A percentile compares a stretch with the other conserved stretches of the same genome.
phyloP scores from a whole-genome alignment of 2,888 invertebrate species.

The Platynereis dumerilii region DNA sequence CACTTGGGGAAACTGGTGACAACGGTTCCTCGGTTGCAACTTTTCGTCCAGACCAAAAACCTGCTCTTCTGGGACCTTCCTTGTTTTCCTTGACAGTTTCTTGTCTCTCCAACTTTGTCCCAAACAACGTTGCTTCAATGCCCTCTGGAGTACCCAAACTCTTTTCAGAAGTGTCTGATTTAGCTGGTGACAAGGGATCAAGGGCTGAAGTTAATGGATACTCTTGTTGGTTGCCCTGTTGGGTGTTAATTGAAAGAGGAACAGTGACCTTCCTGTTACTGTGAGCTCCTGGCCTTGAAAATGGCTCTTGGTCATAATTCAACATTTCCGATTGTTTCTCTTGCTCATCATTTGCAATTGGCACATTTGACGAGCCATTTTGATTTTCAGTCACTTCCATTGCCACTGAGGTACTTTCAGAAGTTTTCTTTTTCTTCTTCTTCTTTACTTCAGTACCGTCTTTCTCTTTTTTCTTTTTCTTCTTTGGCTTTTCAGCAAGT shows the following conservation, averaged over 20 bases:
- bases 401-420: neutral
- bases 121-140: constrained; percentile 24
- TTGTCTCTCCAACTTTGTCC: constrained; percentile 17
- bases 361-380: too few species aligned
- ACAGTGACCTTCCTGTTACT: neutral
- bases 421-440: constrained; percentile 19
- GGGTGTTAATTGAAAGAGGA: neutral
- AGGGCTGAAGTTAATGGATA: neutral
- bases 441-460: neutral
- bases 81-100: constrained; percentile 24
- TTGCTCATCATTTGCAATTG: neutral
- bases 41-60: constrained; percentile 11
- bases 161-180: constrained; percentile 6
- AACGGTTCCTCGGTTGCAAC: neutral
- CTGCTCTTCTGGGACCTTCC: constrained; percentile 15
- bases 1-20: too few species aligned
- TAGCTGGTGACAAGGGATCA: constrained; percentile 1
- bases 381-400: neutral
- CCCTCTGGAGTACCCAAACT: constrained; percentile 12
- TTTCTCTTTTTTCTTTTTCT: constrained; percentile 1
- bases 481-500: neutral
- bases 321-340: neutral
- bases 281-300: neutral
- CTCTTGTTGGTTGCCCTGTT: neutral
- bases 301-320: neutral